These are phyloP conservation scores for Nebria ingens DNA, from an alignment of 1,140 invertebrate species.

Conservation along the genomic window DNA sequence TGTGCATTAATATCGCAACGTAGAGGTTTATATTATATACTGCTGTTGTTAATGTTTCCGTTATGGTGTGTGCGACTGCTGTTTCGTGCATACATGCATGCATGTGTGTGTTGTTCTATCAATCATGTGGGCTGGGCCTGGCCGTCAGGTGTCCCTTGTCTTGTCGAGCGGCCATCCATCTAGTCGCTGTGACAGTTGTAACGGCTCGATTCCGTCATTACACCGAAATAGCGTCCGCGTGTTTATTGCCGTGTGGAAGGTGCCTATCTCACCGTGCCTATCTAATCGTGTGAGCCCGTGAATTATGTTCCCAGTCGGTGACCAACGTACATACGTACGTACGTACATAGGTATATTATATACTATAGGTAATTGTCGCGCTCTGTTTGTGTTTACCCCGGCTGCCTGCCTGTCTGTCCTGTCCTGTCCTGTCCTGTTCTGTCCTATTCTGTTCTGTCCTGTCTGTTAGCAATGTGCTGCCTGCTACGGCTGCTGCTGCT, in stretches of 20 bases:
- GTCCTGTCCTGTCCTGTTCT: too few species aligned
- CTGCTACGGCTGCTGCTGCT: too few species aligned
- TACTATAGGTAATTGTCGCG: neutral
- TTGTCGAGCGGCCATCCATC: neutral
- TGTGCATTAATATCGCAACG: neutral
- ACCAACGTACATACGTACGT: neutral
- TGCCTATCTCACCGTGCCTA: neutral
- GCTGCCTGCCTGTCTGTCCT: neutral
- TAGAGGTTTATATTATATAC: neutral
- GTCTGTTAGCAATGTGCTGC: too few species aligned
- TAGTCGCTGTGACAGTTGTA: neutral
- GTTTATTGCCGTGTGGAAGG: neutral
- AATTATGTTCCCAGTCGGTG: neutral
- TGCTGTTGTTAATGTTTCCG: neutral
- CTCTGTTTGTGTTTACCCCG: neutral
- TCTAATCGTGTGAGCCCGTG: neutral
- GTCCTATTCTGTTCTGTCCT: too few species aligned
- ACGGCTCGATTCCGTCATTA: neutral
- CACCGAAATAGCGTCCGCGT: neutral
- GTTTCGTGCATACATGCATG: neutral
- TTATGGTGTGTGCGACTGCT: neutral
- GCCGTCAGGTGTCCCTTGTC: neutral
- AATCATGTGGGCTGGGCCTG: neutral
- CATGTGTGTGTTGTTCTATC: neutral
- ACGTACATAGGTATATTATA: constrained; percentile 4